Conservation (phyloP, 2,888 invertebrate genomes). For the Eurytoma californica region DNA sequence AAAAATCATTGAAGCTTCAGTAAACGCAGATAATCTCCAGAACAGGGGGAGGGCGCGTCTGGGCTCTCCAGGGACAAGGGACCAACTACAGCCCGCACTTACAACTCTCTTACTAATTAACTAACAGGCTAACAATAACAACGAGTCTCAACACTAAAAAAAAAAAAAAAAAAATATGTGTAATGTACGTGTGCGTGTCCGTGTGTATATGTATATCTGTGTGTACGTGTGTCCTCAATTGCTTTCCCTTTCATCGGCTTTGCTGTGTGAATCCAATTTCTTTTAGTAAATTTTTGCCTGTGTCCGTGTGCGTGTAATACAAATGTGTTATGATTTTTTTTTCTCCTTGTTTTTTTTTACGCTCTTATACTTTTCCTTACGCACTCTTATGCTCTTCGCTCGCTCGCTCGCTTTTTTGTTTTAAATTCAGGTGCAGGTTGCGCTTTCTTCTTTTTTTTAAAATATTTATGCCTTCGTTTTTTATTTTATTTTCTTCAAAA, state of each 20-base stretch:
- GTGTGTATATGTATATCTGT: constrained; percentile 43
- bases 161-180: constrained; percentile 65
- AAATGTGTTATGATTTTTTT: constrained; percentile 19
- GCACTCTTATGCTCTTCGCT: constrained; percentile 47
- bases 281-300: constrained; percentile 23
- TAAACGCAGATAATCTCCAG: constrained; percentile 71
- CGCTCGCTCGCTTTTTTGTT: constrained; percentile 48
- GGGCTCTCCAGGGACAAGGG: constrained; percentile 75
- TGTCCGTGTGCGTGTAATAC: constrained; percentile 29
- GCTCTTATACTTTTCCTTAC: constrained; percentile 49
- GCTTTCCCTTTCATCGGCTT: neutral
- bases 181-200: constrained; percentile 67
- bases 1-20: constrained; percentile 55
- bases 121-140: constrained; percentile 76
- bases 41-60: constrained; percentile 73
- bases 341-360: constrained; percentile 41
- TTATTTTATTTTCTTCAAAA: neutral
- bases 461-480: neutral
- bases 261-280: neutral
- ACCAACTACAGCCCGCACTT: constrained; percentile 75
- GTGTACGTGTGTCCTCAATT: constrained; percentile 11
- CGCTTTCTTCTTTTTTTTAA: constrained; percentile 39
- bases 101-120: constrained; percentile 75
- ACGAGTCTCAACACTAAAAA: constrained; percentile 74
- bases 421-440: constrained; percentile 40